Conservation (phyloP, 2,113 vertebrate genomes). For the Eidolon helvum region DNA sequence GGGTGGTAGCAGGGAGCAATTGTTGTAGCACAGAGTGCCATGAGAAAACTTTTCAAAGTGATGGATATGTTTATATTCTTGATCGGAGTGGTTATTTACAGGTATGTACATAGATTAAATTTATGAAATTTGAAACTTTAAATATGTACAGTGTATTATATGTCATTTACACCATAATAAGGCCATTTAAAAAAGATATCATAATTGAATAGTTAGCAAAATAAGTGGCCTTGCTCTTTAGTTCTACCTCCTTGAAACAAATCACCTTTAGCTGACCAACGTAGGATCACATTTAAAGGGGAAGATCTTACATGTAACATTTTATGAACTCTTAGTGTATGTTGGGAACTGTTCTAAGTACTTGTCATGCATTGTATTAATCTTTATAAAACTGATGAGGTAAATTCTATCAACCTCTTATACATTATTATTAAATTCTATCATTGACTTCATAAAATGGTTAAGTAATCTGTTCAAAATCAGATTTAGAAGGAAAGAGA, state of each 20-base stretch:
- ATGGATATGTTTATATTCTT: background rate
- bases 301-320: background rate
- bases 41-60: background rate
- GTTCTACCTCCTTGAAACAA: background rate
- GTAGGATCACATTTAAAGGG: background rate
- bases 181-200: background rate
- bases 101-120: background rate
- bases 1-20: background rate
- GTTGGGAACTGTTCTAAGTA: background rate
- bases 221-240: background rate
- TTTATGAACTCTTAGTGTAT: background rate
- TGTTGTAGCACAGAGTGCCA: background rate
- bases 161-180: background rate
- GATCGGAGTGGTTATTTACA: background rate
- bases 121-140: background rate
- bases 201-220: background rate
- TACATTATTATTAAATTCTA: background rate
- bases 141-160: background rate
- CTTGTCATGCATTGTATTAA: background rate
- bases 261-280: background rate
- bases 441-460: background rate
- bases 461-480: background rate
- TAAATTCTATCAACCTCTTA: background rate
- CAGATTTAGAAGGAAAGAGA: background rate
- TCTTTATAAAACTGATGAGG: background rate